Evolutionary conservation across 2,797 vertebrate genomes (phyloP).

Genomic region (Pipistrellus pygmaeus): DNA sequence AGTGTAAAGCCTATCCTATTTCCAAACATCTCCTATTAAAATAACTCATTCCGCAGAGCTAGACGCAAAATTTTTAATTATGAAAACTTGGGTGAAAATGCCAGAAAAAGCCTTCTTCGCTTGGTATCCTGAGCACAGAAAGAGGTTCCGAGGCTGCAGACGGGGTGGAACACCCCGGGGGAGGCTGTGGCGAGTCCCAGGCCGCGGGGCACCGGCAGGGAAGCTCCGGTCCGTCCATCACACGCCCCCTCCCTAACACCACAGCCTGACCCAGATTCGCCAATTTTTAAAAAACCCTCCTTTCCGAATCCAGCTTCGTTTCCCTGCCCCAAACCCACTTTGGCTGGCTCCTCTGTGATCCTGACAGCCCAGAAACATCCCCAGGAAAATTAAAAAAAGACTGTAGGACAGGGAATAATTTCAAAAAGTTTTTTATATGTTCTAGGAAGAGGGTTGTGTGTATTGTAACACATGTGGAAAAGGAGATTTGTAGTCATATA

Average conservation of each 20-base stretch:
- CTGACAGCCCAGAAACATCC: not conserved
- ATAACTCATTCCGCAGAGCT: not conserved
- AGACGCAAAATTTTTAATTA: constrained; percentile 47
- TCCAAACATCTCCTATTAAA: constrained; percentile 32
- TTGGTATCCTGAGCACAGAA: not conserved
- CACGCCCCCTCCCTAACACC: not conserved
- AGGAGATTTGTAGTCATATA: not conserved
- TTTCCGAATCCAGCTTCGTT: not conserved
- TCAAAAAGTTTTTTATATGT: not conserved
- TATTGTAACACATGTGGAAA: not conserved
- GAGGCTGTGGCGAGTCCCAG: too few relatives aligned
- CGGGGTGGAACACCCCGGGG: not conserved
- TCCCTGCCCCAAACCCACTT: not conserved
- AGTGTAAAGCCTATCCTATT: not conserved
- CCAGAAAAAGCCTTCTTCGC: constrained; percentile 22
- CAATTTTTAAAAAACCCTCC: not conserved
- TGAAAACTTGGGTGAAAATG: constrained; percentile 11
- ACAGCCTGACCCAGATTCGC: fast-evolving
- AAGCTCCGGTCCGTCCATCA: not conserved
- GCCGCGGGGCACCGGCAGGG: fast-evolving
- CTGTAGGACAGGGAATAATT: not conserved
- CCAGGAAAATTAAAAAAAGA: constrained; percentile 1
- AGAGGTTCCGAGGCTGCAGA: not conserved
- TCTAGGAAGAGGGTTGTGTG: constrained; percentile 14
- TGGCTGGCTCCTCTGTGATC: not conserved